These are phyloP conservation scores for Saguinus imperator DNA, from an alignment of 2,113 vertebrate species.

Conservation along the genomic window DNA sequence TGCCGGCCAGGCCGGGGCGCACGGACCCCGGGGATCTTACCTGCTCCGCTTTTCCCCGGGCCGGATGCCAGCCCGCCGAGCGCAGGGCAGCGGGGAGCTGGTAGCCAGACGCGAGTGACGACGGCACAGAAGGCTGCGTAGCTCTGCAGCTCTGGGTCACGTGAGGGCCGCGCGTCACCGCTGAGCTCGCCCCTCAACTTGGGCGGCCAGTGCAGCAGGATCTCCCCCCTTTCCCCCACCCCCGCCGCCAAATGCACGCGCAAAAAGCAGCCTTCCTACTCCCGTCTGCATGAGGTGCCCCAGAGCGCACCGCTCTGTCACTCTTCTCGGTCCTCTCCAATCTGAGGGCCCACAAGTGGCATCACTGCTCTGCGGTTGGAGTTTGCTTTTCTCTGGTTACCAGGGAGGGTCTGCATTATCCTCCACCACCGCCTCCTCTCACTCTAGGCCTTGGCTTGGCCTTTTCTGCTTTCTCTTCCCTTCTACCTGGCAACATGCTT, in stretches of 20 bases:
- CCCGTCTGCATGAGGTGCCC: no score
- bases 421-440: background rate
- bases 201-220: background rate
- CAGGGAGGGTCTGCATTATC: background rate
- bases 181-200: background rate
- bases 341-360: conserved; percentile 40
- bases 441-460: background rate
- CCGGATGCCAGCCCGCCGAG: conserved; percentile 45
- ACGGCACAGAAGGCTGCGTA: conserved; percentile 61
- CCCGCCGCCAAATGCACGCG: background rate
- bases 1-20: background rate
- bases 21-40: conserved; percentile 10
- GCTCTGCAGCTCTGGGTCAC: conserved; percentile 74
- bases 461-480: background rate
- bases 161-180: conserved; percentile 69
- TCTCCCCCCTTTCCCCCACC: background rate
- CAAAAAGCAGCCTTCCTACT: background rate
- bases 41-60: conserved; percentile 22
- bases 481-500: background rate
- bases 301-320: background rate
- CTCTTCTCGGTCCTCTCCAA: background rate
- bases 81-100: conserved; percentile 31
- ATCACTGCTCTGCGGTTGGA: background rate
- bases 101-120: conserved; percentile 59
- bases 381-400: conserved; percentile 24